Conservation (phyloP, 2,888 invertebrate species). For the Lithophane semibrunnea region DNA sequence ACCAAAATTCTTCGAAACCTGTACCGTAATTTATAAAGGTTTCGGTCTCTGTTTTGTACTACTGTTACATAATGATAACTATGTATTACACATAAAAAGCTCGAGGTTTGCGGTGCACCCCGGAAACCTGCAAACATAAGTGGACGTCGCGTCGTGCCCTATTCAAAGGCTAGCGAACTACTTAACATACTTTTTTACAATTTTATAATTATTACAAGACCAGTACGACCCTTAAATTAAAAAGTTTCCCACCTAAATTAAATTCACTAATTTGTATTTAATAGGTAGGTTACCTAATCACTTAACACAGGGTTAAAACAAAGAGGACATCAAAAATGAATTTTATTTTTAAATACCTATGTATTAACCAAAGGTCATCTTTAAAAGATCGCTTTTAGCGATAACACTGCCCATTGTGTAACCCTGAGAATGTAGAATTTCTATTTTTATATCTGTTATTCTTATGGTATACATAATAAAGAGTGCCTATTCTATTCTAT, state of each 20-base stretch:
- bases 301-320: neutral
- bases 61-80: slow-evolving; percentile 22
- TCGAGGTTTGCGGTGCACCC: neutral
- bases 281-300: neutral
- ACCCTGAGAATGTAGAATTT: neutral
- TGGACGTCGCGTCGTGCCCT: slow-evolving; percentile 11
- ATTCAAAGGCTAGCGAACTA: slow-evolving; percentile 21
- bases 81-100: slow-evolving; percentile 16
- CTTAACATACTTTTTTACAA: slow-evolving; percentile 18
- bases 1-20: too few relatives aligned
- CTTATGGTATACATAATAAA: neutral
- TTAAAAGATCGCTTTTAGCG: neutral
- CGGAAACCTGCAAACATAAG: slow-evolving; percentile 32
- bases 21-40: too few relatives aligned
- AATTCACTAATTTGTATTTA: neutral
- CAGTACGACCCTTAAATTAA: neutral
- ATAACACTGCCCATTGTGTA: neutral
- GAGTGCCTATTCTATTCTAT: neutral
- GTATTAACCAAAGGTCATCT: neutral
- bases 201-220: slow-evolving; percentile 13
- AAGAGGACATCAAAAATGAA: neutral
- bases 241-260: slow-evolving; percentile 12
- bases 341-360: neutral
- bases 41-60: too few relatives aligned
- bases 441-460: neutral